Base-by-base conservation (phyloP, 2,113 vertebrate species). In the Upupa epops region DNA sequence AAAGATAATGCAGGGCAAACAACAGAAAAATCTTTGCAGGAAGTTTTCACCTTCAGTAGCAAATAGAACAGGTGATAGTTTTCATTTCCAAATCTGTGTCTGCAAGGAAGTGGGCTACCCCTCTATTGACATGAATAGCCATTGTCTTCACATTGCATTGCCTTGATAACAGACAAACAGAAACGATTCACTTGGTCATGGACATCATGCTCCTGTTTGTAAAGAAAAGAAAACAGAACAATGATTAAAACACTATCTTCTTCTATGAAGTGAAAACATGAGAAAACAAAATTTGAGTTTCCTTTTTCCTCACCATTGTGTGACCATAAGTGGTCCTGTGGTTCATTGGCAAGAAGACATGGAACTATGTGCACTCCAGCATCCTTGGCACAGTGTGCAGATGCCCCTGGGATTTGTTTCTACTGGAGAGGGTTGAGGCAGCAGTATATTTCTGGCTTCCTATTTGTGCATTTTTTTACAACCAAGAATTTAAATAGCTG, bases 401-500 rank as follows among this genome's bases (percentile, higher is more conserved):
- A 69, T 76, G 25, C 86, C 70, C 64, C 42, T 72, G 76, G 86
- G 83, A 61, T 42, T 61, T 59, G 9, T 86, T 93, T 88, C 81
- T 82, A 1, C 59, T 89, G 78, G 63, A 92, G 46, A 71, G 54
- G 40, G 25, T 64, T 91, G 65, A 66, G 55, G 63, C 65, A 84
- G 70, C 73, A 28, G 17, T 76, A 75, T 16, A 22, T 56, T 90
- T 90, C 58, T 95, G 65, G 61, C 58, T 88, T 90, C 31, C 28
- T 88, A 8, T 78, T 87, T 88, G n/a, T 81, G 73, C 36, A 71
- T 76, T 60, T 42, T 85, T 59, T 28, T 32, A 16, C 60, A 82
- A 54, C 58, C 76, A 59, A 75, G 18, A 6, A 72, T 95, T 95
- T 95, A 95, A 91, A 96, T 92, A 96, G 90, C 77, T 90, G 83